These are phyloP conservation scores for Psylliodes chrysocephalus DNA, from an alignment of 2,888 invertebrate species.

Conservation along the genomic window DNA sequence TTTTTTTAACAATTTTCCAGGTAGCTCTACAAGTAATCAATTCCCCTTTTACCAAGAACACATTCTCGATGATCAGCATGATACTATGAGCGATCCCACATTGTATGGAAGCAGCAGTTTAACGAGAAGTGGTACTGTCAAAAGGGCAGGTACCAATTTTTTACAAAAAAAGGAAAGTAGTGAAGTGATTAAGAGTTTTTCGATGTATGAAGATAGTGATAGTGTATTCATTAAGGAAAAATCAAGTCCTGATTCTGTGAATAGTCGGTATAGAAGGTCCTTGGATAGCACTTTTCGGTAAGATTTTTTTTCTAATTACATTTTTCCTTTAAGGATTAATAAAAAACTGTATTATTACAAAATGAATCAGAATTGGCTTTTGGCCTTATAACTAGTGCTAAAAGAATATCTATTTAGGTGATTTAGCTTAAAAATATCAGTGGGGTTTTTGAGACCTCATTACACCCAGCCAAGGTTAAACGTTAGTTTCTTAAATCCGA, in stretches of 20 bases:
- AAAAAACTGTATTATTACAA: too few species aligned
- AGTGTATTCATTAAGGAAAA: conserved; percentile 28
- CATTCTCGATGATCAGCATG: conserved; percentile 36
- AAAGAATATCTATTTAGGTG: too few species aligned
- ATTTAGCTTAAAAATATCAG: too few species aligned
- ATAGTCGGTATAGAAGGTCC: conserved; percentile 41
- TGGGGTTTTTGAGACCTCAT: too few species aligned
- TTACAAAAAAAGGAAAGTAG: conserved; percentile 46
- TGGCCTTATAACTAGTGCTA: too few species aligned
- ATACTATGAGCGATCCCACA: conserved; percentile 50
- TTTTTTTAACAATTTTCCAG: too few species aligned
- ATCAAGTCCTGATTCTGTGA: conserved; percentile 39
- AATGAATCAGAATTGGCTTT: too few species aligned
- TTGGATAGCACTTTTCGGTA: conserved; percentile 47
- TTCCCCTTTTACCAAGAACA: conserved; percentile 55
- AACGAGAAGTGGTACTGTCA: conserved; percentile 59
- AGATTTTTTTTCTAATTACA: background rate
- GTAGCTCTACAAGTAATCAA: conserved; percentile 53
- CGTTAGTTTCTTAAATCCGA: too few species aligned
- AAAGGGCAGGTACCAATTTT: conserved; percentile 53
- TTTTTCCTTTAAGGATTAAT: too few species aligned
- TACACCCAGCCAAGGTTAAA: too few species aligned
- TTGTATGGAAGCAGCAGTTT: conserved; percentile 56
- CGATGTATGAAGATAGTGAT: conserved; percentile 28
- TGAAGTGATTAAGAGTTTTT: conserved; percentile 19